Conservation (phyloP, 2,888 invertebrate genomes). For the Lasioglossum malachurum region DNA sequence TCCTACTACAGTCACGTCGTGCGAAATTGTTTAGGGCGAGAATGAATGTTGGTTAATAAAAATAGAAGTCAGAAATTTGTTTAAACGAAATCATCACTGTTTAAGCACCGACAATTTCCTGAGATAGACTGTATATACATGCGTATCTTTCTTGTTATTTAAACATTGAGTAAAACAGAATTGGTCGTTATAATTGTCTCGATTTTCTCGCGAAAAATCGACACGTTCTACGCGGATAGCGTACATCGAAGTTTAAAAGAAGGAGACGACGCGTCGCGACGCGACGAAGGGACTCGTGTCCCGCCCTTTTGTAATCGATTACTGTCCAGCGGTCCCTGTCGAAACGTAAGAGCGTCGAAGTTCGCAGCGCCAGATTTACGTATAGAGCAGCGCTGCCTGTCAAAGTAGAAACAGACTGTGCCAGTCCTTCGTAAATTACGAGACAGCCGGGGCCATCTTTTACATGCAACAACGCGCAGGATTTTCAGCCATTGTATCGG, state of each 20-base stretch:
- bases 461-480: slow-evolving; percentile 75
- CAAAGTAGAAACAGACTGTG: slow-evolving; percentile 75
- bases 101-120: not conserved
- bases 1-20: too few species aligned
- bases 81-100: not conserved
- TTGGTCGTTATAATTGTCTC: too few species aligned
- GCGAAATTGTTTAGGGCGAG: too few species aligned
- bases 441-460: slow-evolving; percentile 79
- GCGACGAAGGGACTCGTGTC: slow-evolving; percentile 24
- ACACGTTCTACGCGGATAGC: not conserved
- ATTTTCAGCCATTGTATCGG: slow-evolving; percentile 78
- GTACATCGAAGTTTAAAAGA: slow-evolving; percentile 6
- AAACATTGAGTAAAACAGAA: not conserved
- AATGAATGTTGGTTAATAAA: not conserved
- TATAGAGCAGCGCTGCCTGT: slow-evolving; percentile 68
- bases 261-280: slow-evolving; percentile 23
- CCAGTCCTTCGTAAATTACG: slow-evolving; percentile 78
- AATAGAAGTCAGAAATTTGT: not conserved
- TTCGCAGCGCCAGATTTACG: slow-evolving; percentile 69
- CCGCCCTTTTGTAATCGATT: slow-evolving; percentile 65
- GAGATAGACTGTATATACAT: not conserved
- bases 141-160: not conserved
- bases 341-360: slow-evolving; percentile 70
- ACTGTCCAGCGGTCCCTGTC: slow-evolving; percentile 61
- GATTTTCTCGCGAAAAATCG: not conserved